A percentile compares a stretch with the other conserved stretches of the same genome.
phyloP scores from a whole-genome alignment of 2,888 invertebrate species.

The Apamea sordens region DNA sequence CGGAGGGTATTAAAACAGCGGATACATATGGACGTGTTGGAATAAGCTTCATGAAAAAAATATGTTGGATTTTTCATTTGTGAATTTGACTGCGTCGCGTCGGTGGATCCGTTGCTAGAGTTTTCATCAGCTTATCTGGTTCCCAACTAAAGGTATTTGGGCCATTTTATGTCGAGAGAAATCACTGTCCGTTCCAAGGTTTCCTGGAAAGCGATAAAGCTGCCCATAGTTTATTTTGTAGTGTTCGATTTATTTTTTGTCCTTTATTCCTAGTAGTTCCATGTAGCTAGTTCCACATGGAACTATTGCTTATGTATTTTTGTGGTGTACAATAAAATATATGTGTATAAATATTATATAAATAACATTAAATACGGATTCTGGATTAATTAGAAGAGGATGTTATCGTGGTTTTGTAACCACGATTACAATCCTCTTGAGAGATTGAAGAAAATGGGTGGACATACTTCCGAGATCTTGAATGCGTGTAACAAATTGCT shows the following conservation, averaged over 20 bases:
- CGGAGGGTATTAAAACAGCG: slow-evolving; percentile 37
- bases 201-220: background rate
- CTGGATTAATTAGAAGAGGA: too few species aligned
- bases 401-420: too few species aligned
- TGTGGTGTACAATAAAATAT: too few species aligned
- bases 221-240: too few species aligned
- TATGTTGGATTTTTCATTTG: background rate
- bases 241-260: too few species aligned
- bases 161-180: background rate
- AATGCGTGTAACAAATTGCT: background rate
- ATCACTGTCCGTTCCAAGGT: background rate
- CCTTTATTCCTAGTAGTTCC: too few species aligned
- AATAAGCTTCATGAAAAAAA: background rate
- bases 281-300: too few species aligned
- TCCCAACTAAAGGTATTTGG: background rate
- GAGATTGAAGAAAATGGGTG: background rate
- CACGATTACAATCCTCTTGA: too few species aligned
- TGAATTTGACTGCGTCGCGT: background rate
- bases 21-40: background rate
- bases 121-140: background rate
- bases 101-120: background rate
- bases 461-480: background rate
- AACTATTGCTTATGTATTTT: too few species aligned
- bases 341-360: too few species aligned
- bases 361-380: too few species aligned